These are phyloP conservation scores for Epirrhoe tristata DNA, from an alignment of 2,888 invertebrate genomes.

Conservation along the genomic window DNA sequence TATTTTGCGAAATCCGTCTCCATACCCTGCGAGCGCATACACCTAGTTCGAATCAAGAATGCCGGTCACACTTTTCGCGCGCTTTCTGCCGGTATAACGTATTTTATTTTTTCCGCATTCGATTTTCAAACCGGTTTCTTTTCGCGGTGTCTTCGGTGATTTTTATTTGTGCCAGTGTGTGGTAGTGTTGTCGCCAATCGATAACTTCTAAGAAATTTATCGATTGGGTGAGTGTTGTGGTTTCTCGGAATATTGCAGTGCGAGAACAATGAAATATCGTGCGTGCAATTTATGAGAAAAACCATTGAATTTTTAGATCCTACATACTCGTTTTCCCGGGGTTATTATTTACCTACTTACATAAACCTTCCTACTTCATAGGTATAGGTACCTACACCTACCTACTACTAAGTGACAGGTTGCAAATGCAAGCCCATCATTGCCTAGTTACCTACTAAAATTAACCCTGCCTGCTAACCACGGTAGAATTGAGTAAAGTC, in stretches of 20 bases:
- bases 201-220: slow-evolving; percentile 12
- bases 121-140: slow-evolving; percentile 24
- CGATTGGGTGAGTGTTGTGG: slow-evolving; percentile 8
- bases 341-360: too few relatives aligned
- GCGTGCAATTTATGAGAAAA: background rate
- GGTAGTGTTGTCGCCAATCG: slow-evolving; percentile 8
- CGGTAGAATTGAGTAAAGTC: too few relatives aligned
- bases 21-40: slow-evolving; percentile 30
- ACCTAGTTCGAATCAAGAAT: slow-evolving; percentile 27
- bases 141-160: slow-evolving; percentile 1
- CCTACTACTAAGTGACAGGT: too few relatives aligned
- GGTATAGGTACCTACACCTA: too few relatives aligned
- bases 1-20: slow-evolving; percentile 36
- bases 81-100: slow-evolving; percentile 42
- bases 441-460: too few relatives aligned
- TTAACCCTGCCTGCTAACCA: too few relatives aligned
- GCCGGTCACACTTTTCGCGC: slow-evolving; percentile 44
- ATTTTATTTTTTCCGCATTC: slow-evolving; percentile 31
- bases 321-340: too few relatives aligned
- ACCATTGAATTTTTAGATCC: background rate
- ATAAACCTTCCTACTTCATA: too few relatives aligned
- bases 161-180: slow-evolving; percentile 16
- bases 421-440: too few relatives aligned
- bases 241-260: background rate
- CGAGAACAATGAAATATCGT: too few relatives aligned